Conservation (phyloP, 2,113 vertebrate genomes). For the Podilymbus podiceps region DNA sequence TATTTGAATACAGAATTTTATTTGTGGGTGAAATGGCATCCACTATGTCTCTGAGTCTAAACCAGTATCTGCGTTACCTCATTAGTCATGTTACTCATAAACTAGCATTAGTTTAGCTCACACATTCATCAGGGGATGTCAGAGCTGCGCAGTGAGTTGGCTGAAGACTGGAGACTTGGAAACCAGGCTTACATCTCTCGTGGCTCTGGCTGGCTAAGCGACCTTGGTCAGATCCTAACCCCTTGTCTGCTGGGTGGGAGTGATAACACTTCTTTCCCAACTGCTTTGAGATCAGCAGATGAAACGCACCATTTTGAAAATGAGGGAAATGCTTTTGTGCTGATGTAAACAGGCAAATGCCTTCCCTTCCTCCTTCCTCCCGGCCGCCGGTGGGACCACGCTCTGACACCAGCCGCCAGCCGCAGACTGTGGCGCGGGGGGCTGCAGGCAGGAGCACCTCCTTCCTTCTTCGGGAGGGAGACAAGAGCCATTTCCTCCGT, state of each 20-base stretch:
- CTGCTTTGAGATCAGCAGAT: background rate
- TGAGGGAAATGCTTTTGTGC: background rate
- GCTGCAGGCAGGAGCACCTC: background rate
- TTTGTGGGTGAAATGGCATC: background rate
- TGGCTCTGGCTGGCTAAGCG: background rate
- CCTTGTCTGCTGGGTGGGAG: background rate
- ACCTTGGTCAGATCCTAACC: background rate
- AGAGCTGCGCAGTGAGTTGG: background rate
- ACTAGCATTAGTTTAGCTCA: background rate
- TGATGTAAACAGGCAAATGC: background rate
- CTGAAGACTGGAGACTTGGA: background rate
- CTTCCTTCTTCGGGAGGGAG: background rate
- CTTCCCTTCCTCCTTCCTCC: background rate
- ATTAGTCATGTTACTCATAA: background rate
- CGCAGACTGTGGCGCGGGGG: rapidly evolving
- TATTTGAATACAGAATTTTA: background rate
- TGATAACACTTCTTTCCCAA: background rate
- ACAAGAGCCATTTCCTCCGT: background rate
- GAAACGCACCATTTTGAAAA: background rate
- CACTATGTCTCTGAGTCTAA: background rate
- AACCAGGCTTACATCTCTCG: background rate
- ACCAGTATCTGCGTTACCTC: background rate
- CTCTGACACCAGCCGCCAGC: background rate
- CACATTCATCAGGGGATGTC: background rate
- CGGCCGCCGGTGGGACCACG: rapidly evolving